Conservation (phyloP, 2,888 invertebrate genomes). For the Allophyes oxyacanthae region DNA sequence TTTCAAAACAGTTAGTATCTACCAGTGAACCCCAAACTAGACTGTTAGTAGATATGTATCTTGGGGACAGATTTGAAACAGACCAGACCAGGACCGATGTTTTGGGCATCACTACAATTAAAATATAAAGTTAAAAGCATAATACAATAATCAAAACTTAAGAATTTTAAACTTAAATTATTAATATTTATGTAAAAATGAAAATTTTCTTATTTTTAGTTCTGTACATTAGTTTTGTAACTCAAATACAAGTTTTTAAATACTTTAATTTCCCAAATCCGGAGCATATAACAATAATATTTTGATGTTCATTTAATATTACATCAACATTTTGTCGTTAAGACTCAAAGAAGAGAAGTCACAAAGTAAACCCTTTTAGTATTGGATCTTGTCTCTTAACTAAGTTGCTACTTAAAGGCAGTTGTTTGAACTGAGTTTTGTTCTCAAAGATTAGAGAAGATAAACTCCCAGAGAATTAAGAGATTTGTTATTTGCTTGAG, state of each 20-base stretch:
- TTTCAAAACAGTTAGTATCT: no score
- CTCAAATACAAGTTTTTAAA: background rate
- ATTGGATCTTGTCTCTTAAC: conserved; percentile 64
- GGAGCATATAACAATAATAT: conserved; percentile 26
- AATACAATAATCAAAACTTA: no score
- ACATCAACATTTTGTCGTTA: conserved; percentile 40
- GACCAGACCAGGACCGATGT: no score
- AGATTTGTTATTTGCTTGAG: conserved; percentile 63
- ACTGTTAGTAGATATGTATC: no score
- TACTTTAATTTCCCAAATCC: background rate
- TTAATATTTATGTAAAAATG: no score
- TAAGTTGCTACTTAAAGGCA: conserved; percentile 69
- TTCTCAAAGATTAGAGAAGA: conserved; percentile 68
- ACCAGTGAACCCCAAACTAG: no score
- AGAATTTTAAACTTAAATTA: no score
- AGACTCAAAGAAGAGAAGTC: conserved; percentile 53
- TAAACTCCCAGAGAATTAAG: conserved; percentile 64
- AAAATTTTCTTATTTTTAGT: no score
- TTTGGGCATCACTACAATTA: no score
- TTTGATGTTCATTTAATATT: conserved; percentile 35
- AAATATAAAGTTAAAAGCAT: no score
- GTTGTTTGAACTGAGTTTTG: conserved; percentile 69
- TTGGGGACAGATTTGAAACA: no score
- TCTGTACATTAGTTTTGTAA: no score
- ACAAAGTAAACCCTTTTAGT: conserved; percentile 64